phyloP scores from a whole-genome alignment of 2,888 invertebrate species.

The Leucophenga montana region DNA sequence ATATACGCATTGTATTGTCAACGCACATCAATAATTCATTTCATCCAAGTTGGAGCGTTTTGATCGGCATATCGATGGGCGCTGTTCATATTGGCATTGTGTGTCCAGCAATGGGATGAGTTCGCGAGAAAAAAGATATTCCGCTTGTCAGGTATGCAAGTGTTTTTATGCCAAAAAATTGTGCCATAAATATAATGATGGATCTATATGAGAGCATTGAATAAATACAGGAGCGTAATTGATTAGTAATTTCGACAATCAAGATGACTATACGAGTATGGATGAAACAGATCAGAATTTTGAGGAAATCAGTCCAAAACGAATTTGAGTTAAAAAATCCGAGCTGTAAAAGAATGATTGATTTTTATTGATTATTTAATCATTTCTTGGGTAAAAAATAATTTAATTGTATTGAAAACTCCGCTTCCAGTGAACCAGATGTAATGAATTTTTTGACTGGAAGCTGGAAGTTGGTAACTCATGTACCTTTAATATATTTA shows the following conservation, averaged over 20 bases:
- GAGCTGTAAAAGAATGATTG: too few species aligned
- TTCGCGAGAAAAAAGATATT: slow-evolving; percentile 64
- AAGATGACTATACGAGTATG: too few species aligned
- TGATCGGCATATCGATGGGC: slow-evolving; percentile 46
- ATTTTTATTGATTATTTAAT: too few species aligned
- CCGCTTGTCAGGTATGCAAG: slow-evolving; percentile 61
- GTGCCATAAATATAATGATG: slow-evolving; percentile 64
- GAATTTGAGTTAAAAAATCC: too few species aligned
- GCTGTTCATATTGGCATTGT: background rate
- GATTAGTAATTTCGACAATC: background rate
- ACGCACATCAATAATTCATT: slow-evolving; percentile 61
- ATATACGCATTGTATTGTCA: background rate
- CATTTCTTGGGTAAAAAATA: too few species aligned
- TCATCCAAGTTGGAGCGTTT: slow-evolving; percentile 22
- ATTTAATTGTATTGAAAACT: too few species aligned
- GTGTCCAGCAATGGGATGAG: slow-evolving; percentile 35
- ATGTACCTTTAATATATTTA: too few species aligned
- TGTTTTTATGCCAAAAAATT: slow-evolving; percentile 58
- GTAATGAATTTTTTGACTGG: too few species aligned
- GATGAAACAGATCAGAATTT: too few species aligned
- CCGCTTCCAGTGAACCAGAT: too few species aligned
- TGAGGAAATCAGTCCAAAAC: too few species aligned
- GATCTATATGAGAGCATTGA: slow-evolving; percentile 30
- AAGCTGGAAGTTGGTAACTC: too few species aligned
- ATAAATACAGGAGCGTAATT: slow-evolving; percentile 3